phyloP scores from a whole-genome alignment of 2,113 vertebrate species.

The Acanthisitta chloris region DNA sequence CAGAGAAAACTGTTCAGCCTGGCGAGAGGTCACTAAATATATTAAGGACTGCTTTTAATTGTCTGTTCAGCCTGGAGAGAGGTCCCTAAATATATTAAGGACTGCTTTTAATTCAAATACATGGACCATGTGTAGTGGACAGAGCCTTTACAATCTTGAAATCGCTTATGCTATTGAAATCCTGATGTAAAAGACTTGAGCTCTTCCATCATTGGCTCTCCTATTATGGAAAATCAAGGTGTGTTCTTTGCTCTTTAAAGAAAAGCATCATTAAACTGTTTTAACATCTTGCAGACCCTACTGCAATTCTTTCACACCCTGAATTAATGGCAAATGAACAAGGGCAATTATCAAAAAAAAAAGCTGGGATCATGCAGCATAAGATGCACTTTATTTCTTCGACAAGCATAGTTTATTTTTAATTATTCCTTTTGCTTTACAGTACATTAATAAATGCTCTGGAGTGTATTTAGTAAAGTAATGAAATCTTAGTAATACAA shows the following conservation, averaged over 20 bases:
- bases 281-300: neutral
- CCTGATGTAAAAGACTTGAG: neutral
- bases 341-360: neutral
- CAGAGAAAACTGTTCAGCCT: neutral
- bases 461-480: slow-evolving; percentile 63
- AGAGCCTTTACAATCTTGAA: neutral
- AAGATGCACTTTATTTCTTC: slow-evolving; percentile 54
- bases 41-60: neutral
- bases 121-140: neutral
- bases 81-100: neutral
- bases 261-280: slow-evolving; percentile 25
- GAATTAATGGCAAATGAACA: slow-evolving; percentile 22
- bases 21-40: neutral
- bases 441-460: slow-evolving; percentile 67
- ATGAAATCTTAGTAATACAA: slow-evolving; percentile 56
- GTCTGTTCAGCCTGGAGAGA: neutral
- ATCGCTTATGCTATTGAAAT: neutral
- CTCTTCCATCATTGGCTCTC: neutral
- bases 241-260: neutral
- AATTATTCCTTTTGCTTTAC: slow-evolving; percentile 67
- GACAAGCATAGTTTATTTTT: slow-evolving; percentile 65
- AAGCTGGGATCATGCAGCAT: neutral
- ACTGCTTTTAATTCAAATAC: neutral
- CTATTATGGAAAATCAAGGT: neutral
- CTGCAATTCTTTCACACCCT: neutral